Evolutionary conservation across 2,888 invertebrate species (phyloP), one percentile per base, ranked within the genome.

Genomic region (Macrophya alboannulata): DNA sequence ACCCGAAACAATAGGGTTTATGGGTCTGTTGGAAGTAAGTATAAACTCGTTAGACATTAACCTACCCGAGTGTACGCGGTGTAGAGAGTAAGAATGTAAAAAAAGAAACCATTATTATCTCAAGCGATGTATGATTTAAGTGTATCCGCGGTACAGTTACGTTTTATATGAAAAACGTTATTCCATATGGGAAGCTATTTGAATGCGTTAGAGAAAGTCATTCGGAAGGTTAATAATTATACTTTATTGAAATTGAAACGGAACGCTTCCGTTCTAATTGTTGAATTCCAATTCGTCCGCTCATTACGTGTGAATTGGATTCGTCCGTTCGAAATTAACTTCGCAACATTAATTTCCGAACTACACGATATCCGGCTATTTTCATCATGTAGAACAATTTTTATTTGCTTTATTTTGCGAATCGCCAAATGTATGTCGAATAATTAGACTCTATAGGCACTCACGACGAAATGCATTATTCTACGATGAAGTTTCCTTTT

Each of bases 261-360:
- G 48, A 83, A 83, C 83, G 83, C 83, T 83, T 83, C 83, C 83
- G 83, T 83, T 83, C 83, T 37, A 83, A 68, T 83, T 83, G 68
- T 83, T 31, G 48, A 31, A n/a, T 71, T 45, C 10, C 83, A 62
- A 68, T 68, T n/a, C 31, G n/a, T 45, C 17, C 15, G 81, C 51
- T 48, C 68, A 25, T 68, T 45, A 15, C 40, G 31, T 31, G 43
- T 81, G 62, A 37, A 81, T 40, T 25, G 40, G 15, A 65, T 62
- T 40, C 40, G 10, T 79, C 55, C 45, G 25, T 25, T 76, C n/a
- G 15, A 45, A 17, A 76, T 25, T 2, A 37, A 55, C 17, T 59
- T 51, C 3, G 59, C 45, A 48, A 31, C 31, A 31, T 31, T 21
- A 12, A 17, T 31, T 59, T 55, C 15, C 79, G 51, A 55, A n/a